Conservation (phyloP, 2,113 vertebrate genomes). For the Rhinichthys klamathensis region DNA sequence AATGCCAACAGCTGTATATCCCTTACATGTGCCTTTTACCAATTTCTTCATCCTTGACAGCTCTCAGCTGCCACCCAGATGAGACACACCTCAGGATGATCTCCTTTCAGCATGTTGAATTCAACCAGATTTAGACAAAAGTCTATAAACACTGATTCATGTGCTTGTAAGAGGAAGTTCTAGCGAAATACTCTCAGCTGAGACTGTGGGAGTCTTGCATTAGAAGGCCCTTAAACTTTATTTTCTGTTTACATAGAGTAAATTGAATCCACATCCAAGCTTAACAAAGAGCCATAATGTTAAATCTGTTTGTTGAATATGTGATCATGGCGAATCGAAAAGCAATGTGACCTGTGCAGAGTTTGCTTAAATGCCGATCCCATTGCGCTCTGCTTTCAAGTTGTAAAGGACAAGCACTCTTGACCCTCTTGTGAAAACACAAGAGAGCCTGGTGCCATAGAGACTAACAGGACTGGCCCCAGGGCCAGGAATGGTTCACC, state of each 20-base stretch:
- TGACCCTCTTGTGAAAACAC: slow-evolving; percentile 36
- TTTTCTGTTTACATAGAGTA: background rate
- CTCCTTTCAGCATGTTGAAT: background rate
- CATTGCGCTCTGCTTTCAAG: background rate
- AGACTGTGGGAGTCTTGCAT: slow-evolving; percentile 9
- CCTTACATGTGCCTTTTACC: slow-evolving; percentile 34
- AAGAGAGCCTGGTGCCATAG: slow-evolving; percentile 50
- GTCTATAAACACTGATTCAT: slow-evolving; percentile 9
- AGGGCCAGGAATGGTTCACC: slow-evolving; percentile 48
- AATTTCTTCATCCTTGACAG: slow-evolving; percentile 1
- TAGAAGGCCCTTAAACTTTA: background rate
- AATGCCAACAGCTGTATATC: slow-evolving; percentile 1
- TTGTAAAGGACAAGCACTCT: slow-evolving; percentile 16
- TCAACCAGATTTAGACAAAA: background rate
- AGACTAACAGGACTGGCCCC: slow-evolving; percentile 29
- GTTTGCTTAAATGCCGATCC: background rate
- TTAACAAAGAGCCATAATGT: slow-evolving; percentile 12
- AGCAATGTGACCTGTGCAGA: background rate
- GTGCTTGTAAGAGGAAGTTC: background rate
- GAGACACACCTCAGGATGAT: slow-evolving; percentile 7
- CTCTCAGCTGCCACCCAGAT: slow-evolving; percentile 39
- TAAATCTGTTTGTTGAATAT: slow-evolving; percentile 5
- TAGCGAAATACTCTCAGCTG: slow-evolving; percentile 2
- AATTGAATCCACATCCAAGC: background rate
- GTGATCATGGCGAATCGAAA: background rate